Evolutionary conservation across 2,797 vertebrate species (phyloP).

Genomic region (Heteromormyrus szaboi): DNA sequence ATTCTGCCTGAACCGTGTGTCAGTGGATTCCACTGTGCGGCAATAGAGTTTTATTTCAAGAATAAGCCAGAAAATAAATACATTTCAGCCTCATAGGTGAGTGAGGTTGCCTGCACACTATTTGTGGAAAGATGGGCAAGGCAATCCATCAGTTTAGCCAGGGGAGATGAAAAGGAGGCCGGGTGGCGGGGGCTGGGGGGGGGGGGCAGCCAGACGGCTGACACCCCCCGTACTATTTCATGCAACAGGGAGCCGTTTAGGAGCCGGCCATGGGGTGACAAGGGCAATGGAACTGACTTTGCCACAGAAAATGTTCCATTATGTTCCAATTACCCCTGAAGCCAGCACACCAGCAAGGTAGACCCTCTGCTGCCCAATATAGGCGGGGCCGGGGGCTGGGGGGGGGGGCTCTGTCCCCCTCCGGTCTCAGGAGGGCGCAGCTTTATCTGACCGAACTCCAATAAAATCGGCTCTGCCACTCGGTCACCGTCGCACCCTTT

Average conservation of each 20-base stretch:
- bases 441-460: background rate
- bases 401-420: background rate
- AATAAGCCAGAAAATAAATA: conserved; percentile 23
- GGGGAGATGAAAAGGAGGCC: conserved; percentile 21
- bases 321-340: conserved; percentile 19
- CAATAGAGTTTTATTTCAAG: conserved; percentile 27
- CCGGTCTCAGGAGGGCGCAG: background rate
- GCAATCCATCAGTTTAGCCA: conserved; percentile 27
- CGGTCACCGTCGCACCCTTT: background rate
- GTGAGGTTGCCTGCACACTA: conserved; percentile 20
- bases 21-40: background rate
- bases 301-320: conserved; percentile 23
- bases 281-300: conserved; percentile 18
- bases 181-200: background rate
- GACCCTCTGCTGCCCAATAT: background rate
- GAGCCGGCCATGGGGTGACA: background rate
- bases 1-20: background rate
- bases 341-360: background rate
- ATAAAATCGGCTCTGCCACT: conserved; percentile 4
- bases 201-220: background rate
- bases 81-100: conserved; percentile 13
- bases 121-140: conserved; percentile 14
- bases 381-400: background rate
- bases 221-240: conserved; percentile 17
- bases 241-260: conserved; percentile 12